Conservation (phyloP, 2,888 invertebrate species). For the Poecilobothrus nobilitatus region DNA sequence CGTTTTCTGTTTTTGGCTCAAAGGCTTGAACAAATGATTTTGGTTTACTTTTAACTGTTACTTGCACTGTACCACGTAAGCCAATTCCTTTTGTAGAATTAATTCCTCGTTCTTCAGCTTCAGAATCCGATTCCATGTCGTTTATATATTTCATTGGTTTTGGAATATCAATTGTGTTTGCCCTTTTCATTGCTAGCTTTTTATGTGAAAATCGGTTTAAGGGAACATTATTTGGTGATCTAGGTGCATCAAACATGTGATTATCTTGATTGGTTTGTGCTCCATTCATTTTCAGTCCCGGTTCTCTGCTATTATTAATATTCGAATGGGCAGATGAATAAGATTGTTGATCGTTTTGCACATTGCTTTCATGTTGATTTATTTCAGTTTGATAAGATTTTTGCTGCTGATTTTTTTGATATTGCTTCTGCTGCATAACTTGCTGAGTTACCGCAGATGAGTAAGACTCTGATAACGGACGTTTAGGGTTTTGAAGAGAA, state of each 20-base stretch:
- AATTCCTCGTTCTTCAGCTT: conserved; percentile 34
- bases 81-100: conserved; percentile 43
- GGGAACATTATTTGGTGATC: conserved; percentile 36
- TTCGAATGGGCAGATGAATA: conserved; percentile 16
- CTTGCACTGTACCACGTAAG: conserved; percentile 51
- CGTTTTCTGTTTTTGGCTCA: conserved; percentile 75
- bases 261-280: conserved; percentile 29
- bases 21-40: conserved; percentile 56
- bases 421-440: background rate
- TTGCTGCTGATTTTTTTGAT: background rate
- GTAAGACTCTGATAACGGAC: conserved; percentile 29
- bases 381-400: no score
- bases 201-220: conserved; percentile 46
- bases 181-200: conserved; percentile 73
- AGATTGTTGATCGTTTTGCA: conserved; percentile 15
- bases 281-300: background rate
- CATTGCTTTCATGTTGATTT: background rate
- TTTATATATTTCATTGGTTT: conserved; percentile 49
- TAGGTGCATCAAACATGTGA: background rate
- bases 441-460: conserved; percentile 24
- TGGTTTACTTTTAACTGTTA: conserved; percentile 45
- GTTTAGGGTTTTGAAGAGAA: conserved; percentile 13
- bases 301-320: background rate
- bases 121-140: conserved; percentile 48
- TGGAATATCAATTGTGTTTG: conserved; percentile 83